These are phyloP conservation scores for Malaclemys terrapin DNA, from an alignment of 2,113 vertebrate species.

Conservation along the genomic window DNA sequence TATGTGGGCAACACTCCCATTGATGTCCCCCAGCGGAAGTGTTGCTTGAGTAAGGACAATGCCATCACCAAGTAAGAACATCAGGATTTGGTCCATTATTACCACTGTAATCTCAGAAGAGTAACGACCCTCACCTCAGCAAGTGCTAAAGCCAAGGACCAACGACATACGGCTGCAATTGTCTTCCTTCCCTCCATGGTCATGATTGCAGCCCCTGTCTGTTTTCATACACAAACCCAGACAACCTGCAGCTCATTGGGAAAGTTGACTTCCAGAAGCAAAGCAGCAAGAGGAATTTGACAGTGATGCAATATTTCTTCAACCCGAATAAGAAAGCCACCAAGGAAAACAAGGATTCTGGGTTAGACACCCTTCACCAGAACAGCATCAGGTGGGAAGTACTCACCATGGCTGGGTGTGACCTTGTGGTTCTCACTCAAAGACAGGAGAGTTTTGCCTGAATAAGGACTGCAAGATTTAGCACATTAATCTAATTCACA, in stretches of 20 bases:
- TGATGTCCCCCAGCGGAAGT: not conserved
- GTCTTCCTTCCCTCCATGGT: conserved; percentile 67
- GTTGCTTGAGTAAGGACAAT: too few species aligned
- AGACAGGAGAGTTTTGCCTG: conserved; percentile 19
- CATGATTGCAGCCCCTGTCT: conserved; percentile 83
- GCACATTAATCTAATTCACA: conserved; percentile 22
- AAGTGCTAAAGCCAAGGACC: not conserved
- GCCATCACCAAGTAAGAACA: too few species aligned
- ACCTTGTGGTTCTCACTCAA: not conserved
- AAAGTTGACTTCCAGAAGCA: conserved; percentile 82
- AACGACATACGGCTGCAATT: not conserved
- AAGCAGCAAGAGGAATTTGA: conserved; percentile 71
- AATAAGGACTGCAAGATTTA: not conserved
- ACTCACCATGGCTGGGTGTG: not conserved
- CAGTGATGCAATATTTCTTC: conserved; percentile 84
- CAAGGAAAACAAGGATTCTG: conserved; percentile 74
- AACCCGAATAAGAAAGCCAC: conserved; percentile 84
- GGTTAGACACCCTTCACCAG: conserved; percentile 78
- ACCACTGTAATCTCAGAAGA: too few species aligned
- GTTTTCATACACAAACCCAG: conserved; percentile 77
- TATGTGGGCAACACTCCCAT: too few species aligned
- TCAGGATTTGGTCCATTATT: too few species aligned
- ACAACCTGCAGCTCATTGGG: conserved; percentile 76
- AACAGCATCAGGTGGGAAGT: conserved; percentile 77
- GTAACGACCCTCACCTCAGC: too few species aligned